A percentile compares a stretch with the other conserved stretches of the same genome.
phyloP scores from a whole-genome alignment of 2,113 vertebrate species.

The Etheostoma cragini region DNA sequence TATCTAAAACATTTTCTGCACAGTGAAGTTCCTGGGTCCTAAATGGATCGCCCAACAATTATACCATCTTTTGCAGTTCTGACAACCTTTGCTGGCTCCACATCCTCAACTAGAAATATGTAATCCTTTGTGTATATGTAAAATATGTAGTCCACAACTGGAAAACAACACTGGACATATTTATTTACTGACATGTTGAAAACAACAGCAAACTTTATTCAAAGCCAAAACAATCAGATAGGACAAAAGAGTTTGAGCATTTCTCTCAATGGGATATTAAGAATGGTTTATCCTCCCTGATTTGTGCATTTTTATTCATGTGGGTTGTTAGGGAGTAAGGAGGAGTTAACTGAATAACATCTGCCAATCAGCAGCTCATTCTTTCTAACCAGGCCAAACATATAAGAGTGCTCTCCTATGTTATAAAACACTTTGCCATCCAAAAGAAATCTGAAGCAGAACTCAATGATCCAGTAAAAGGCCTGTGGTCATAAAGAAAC shows the following conservation, averaged over 20 bases:
- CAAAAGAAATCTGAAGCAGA: constrained; percentile 4
- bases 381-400: not conserved
- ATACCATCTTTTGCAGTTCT: not conserved
- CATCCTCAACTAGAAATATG: not conserved
- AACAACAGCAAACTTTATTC: not conserved
- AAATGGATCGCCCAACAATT: not conserved
- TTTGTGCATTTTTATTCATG: constrained; percentile 64
- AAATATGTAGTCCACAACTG: no score
- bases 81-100: not conserved
- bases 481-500: constrained; percentile 26
- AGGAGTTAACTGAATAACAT: constrained; percentile 30
- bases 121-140: not conserved
- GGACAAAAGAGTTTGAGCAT: constrained; percentile 17
- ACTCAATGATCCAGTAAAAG: not conserved
- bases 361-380: constrained; percentile 28
- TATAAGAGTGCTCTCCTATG: not conserved
- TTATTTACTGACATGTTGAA: not conserved
- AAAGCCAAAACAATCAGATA: not conserved
- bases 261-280: constrained; percentile 30
- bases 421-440: not conserved
- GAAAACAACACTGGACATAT: not conserved
- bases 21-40: not conserved
- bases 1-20: not conserved
- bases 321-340: constrained; percentile 28
- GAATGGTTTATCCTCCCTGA: constrained; percentile 34